Evolutionary conservation across 1,140 invertebrate species (phyloP), one percentile per base, ranked within the genome.

Genomic region (Dolichoris vasculosae): DNA sequence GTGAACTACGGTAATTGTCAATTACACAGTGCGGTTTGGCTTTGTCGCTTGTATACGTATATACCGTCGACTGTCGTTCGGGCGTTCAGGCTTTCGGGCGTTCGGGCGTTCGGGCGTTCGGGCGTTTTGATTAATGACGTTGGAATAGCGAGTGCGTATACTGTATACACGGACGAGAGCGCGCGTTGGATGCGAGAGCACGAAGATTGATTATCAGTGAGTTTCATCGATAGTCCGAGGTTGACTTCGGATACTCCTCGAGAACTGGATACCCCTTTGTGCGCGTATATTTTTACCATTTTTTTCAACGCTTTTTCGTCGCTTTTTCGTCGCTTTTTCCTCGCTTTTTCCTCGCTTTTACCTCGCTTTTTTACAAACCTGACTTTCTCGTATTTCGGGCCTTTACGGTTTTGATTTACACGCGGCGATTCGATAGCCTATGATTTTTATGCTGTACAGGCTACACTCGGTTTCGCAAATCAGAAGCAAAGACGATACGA

Each of bases 41-140:
- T 83, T 67, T 35, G 69, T 9, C 30, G 7, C 81, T 17, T 26
- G 20, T 51, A n/a, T 82, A 32, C 17, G 46, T 55, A 55, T 38
- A 40, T 79, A 77, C 46, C 11, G 35, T 35, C 35, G 76, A 23
- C 43, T 30, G 67, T 26, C 64, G 67, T n/a, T 55, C 82, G 79
- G 40, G 73, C 55, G 63, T 85, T 85, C 77, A 20, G 67, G 35
- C 64, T 46, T n/a, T 55, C 82, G 79, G 40, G 73, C 55, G 63
- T 85, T 85, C n/a, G n/a, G n/a, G n/a, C n/a, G n/a, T n/a, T n/a
- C 77, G 20, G 67, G 35, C 64, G 67, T n/a, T 55, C 82, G 79
- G 40, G 73, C 55, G 63, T 85, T 85, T 71, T 85, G 83, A 85
- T 80, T 75, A 73, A 85, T 80, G 43, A 55, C 73, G 63, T 40